Evolutionary conservation across 2,888 invertebrate species (phyloP).

Genomic region (Drosophila vallismaia): DNA sequence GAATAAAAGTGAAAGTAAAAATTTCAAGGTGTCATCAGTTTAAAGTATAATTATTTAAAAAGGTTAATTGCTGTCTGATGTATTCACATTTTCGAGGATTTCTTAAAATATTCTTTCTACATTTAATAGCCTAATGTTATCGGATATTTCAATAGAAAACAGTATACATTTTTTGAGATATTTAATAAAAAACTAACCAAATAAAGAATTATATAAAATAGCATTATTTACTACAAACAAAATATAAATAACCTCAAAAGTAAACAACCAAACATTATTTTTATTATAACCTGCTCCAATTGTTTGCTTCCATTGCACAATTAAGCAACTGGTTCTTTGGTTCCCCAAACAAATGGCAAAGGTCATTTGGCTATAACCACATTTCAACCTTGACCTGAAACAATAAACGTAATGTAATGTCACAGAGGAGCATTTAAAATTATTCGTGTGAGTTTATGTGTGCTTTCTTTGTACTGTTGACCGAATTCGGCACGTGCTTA

Average conservation of each 20-base stretch:
- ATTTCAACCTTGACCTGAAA: constrained; percentile 40
- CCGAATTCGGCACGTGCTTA: constrained; percentile 58
- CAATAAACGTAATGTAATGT: constrained; percentile 29
- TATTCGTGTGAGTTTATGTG: constrained; percentile 33
- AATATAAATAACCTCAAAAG: neutral
- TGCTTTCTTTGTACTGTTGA: constrained; percentile 40
- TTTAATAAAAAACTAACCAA: too few relatives aligned
- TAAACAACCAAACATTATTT: neutral
- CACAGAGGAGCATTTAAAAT: constrained; percentile 7
- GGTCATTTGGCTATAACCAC: constrained; percentile 33
- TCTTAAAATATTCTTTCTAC: too few relatives aligned
- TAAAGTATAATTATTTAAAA: too few relatives aligned
- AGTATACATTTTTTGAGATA: too few relatives aligned
- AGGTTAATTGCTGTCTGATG: too few relatives aligned
- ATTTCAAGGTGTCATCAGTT: neutral
- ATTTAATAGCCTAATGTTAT: too few relatives aligned
- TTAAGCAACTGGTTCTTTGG: neutral
- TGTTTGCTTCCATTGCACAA: neutral
- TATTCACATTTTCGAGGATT: too few relatives aligned
- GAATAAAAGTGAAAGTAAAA: constrained; percentile 6
- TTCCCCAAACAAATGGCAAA: constrained; percentile 21
- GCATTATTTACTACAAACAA: neutral
- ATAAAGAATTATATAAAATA: too few relatives aligned
- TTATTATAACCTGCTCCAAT: neutral
- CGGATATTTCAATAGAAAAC: too few relatives aligned